Base-by-base conservation (phyloP, 2,888 invertebrate genomes). In the Acrocyrtus sp. region DNA sequence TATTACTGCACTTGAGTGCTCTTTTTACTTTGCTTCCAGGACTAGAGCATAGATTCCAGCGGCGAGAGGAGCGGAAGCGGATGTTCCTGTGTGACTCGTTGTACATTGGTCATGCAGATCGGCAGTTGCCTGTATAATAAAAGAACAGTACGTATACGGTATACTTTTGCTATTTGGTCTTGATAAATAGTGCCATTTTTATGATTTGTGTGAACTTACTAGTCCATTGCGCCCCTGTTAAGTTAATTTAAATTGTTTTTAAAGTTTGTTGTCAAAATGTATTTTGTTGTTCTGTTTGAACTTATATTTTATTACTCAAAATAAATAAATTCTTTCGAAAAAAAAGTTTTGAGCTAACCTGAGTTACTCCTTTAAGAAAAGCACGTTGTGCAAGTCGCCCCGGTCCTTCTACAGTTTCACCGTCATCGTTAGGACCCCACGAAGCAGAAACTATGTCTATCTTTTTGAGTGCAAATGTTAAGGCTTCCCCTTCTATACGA, bases 91-190 rank as follows among this genome's bases (percentile, higher is more conserved):
- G 85, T 96, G 96, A 72, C 92, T 89, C 83, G 91, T 90, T 1
- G 98, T 98, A 84, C 98, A 98, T 61, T 92, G 91, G 84, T 95
- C 94, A 83, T 96, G 94, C 72, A 98, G 87, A 85, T 98, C 98
- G 50, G 98, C 98, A 22, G 98, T 98, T 75, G 95, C 91, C 70
- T 70, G 29, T 39, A 45, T n/a, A 65, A 53, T 48, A 19, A 21
- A 45, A 15, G n/a, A n/a, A n/a, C n/a, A 8, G 10, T 17, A 45
- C 10, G 17, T 45, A 45, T n/a, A n/a, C n/a, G n/a, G n/a, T n/a
- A n/a, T n/a, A n/a, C n/a, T n/a, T n/a, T n/a, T n/a, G n/a, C n/a
- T n/a, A n/a, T n/a, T n/a, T n/a, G n/a, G n/a, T n/a, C n/a, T n/a
- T n/a, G n/a, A n/a, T n/a, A n/a, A n/a, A n/a, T n/a, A n/a, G n/a